Evolutionary conservation across 2,113 vertebrate genomes (phyloP).

Genomic region (Athene noctua): DNA sequence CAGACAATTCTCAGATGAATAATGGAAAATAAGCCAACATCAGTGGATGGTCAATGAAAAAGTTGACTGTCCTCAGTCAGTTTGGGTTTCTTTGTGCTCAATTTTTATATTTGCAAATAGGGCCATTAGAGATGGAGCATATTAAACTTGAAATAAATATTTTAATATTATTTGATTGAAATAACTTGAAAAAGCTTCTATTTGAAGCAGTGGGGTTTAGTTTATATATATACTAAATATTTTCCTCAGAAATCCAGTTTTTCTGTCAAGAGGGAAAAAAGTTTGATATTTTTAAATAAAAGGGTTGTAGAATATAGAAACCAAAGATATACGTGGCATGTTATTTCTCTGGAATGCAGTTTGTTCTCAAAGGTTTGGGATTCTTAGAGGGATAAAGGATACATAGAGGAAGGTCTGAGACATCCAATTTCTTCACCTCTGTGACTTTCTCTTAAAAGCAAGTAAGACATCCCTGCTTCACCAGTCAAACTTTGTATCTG

Average conservation of each 20-base stretch:
- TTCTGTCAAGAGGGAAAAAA: neutral
- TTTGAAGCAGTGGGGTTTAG: neutral
- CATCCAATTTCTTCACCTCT: neutral
- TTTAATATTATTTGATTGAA: neutral
- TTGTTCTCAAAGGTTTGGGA: neutral
- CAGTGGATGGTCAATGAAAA: neutral
- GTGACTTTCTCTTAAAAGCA: neutral
- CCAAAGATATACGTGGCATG: rapidly evolving
- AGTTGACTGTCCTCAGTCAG: neutral
- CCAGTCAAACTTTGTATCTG: neutral
- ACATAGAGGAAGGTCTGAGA: neutral
- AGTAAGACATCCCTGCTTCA: neutral
- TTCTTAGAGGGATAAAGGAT: neutral
- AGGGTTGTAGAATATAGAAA: rapidly evolving
- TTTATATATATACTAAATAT: neutral
- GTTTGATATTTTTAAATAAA: neutral
- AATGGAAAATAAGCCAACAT: neutral
- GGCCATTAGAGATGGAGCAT: neutral
- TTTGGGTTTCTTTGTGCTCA: neutral
- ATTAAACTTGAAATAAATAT: neutral
- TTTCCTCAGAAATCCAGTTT: neutral
- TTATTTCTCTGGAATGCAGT: neutral
- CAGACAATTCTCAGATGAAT: neutral
- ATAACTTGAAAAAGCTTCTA: neutral
- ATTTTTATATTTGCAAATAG: neutral